Conservation (phyloP, 2,797 vertebrate genomes). For the Pipistrellus nathusii region DNA sequence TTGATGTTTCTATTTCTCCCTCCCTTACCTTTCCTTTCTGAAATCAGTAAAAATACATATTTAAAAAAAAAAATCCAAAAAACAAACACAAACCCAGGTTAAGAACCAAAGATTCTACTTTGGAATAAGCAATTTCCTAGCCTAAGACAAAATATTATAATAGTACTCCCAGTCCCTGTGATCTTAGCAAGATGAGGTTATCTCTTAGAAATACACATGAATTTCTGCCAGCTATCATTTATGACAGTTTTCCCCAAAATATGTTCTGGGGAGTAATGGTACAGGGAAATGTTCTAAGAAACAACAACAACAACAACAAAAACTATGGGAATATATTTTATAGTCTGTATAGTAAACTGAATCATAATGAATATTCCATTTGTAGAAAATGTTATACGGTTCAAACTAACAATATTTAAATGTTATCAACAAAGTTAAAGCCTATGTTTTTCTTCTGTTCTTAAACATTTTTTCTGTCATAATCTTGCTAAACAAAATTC, state of each 20-base stretch:
- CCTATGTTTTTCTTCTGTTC: constrained; percentile 16
- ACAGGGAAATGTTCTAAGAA: background rate
- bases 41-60: too few species aligned
- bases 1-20: too few species aligned
- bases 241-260: background rate
- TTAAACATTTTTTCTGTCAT: constrained; percentile 12
- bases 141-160: background rate
- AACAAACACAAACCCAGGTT: background rate
- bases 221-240: background rate
- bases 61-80: too few species aligned
- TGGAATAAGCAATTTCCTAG: background rate
- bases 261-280: background rate
- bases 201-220: background rate
- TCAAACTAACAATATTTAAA: constrained; percentile 39
- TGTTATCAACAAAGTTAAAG: constrained; percentile 40
- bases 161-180: background rate
- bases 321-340: background rate
- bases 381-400: background rate
- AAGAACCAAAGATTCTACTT: background rate
- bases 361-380: background rate
- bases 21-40: too few species aligned
- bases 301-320: background rate
- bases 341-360: background rate
- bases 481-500: constrained; percentile 53
- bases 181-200: background rate